Evolutionary conservation across 2,113 vertebrate species (phyloP).

Genomic region (Tragelaphus imberbis): DNA sequence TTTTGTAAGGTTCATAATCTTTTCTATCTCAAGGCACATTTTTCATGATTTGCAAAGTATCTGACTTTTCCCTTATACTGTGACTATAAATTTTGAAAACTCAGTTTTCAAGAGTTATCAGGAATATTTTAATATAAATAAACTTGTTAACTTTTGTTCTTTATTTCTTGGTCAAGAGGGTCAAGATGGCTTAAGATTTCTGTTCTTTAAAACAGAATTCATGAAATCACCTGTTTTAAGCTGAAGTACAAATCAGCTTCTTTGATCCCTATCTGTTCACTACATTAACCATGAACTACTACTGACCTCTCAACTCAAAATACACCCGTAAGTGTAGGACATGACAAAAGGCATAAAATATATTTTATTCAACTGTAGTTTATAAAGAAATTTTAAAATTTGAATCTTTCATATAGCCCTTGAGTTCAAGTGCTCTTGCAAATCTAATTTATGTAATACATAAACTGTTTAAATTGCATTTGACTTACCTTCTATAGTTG

Average conservation of each 20-base stretch:
- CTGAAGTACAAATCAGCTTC: neutral
- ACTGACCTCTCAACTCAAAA: neutral
- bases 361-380: neutral
- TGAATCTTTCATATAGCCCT: neutral
- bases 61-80: neutral
- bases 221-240: neutral
- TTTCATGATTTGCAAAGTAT: neutral
- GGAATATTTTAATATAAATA: neutral
- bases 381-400: neutral
- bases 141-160: neutral
- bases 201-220: slow-evolving; percentile 10
- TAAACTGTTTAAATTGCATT: neutral
- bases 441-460: neutral
- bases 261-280: neutral
- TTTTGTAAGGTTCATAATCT: neutral
- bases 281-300: neutral
- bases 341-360: neutral
- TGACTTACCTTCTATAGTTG: neutral
- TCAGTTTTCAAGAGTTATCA: neutral
- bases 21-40: neutral
- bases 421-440: neutral
- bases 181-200: neutral
- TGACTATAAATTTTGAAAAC: neutral
- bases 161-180: neutral
- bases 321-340: neutral